Conservation (phyloP, 2,113 vertebrate species). For the Lota lota region DNA sequence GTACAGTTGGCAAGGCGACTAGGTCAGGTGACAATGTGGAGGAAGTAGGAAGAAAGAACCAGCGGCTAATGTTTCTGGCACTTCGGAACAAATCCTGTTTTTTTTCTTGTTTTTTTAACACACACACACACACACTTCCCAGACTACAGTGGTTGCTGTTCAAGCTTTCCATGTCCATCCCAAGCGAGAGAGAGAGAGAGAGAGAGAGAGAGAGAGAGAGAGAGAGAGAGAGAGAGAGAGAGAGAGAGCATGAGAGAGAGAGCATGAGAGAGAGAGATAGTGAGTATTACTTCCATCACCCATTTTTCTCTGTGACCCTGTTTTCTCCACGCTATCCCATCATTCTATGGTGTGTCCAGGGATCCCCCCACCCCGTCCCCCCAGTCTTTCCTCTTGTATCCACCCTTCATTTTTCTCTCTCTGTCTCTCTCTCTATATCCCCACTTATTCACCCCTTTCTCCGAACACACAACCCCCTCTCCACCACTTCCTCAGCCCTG, state of each 20-base stretch:
- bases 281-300: constrained; percentile 19
- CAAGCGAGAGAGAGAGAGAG: no score
- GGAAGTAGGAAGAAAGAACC: no score
- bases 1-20: no score
- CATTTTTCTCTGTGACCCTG: background rate
- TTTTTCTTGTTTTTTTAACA: background rate
- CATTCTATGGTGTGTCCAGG: constrained; percentile 20
- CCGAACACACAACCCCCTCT: background rate
- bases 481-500: background rate
- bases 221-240: no score
- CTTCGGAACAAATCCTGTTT: background rate
- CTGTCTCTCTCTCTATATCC: background rate
- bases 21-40: no score
- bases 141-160: background rate
- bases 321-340: constrained; percentile 13
- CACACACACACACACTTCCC: no score
- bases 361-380: constrained; percentile 23
- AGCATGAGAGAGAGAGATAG: no score
- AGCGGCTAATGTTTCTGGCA: background rate
- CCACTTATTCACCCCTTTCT: background rate
- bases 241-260: no score
- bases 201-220: no score
- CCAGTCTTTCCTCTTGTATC: background rate
- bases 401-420: background rate
- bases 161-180: no score